Evolutionary conservation across 2,797 vertebrate genomes (phyloP), one percentile per base, ranked within the genome.

Genomic region (Acrossocheilus wenchowensis): DNA sequence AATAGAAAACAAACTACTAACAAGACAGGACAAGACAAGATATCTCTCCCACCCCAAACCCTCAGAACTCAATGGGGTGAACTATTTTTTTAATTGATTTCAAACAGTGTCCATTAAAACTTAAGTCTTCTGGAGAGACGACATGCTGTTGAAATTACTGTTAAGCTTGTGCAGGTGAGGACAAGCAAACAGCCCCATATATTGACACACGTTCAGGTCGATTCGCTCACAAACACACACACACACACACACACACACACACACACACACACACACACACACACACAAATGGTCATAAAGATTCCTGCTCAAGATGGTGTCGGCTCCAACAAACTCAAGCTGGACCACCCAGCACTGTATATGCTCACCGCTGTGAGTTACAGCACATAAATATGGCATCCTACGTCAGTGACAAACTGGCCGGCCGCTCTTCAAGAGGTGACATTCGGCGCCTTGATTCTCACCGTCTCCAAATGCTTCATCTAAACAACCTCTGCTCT

Each of bases 331-430:
- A 77, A 82, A 79, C 81, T 77, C 81, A 82, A 72, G 64, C 11
- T 52, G 80, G 90, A 91, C 90, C 90, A 91, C 90, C 90, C 90
- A 86, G 86, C 84, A 84, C 66, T 90, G 90, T 90, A 86, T 88
- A 88, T 83, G 78, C 83, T 82, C 84, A 90, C 57, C 54, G 39
- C 83, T 82, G 74, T 81, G 26, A 90, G 68, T 73, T 87, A 68
- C 69, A 50, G 87, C 66, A 73, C 87, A 84, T 80, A 89, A 89
- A 88, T 87, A 85, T 41, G 75, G 82, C 60, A 79, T 62, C 66
- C 45, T 34, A 84, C 78, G 5, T 82, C 43, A 87, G 82, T 64
- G 81, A 86, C 73, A 41, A 50, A 81, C 66, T 77, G 45, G 43
- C 78, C 72, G 71, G 21, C 26, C 48, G 78, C 43, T 85, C 68